phyloP scores from a whole-genome alignment of 2,888 invertebrate species.

The Machimus rusticus region DNA sequence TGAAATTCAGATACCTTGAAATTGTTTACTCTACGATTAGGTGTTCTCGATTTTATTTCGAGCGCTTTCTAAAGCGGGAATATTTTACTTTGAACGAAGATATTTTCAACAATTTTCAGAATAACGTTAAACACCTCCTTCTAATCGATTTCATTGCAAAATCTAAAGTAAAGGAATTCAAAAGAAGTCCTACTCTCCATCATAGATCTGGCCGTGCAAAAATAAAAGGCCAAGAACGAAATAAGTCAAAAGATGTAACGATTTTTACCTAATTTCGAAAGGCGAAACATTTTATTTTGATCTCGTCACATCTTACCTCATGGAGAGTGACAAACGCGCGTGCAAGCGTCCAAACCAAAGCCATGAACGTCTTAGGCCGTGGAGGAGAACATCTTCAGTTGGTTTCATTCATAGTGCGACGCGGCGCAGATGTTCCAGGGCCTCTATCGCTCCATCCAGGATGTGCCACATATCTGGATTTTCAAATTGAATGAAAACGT shows the following conservation, averaged over 20 bases:
- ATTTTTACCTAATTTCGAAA: slow-evolving; percentile 39
- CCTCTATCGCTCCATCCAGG: not conserved
- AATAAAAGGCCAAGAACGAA: not conserved
- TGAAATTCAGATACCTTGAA: too few relatives aligned
- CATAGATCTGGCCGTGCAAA: not conserved
- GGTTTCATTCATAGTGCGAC: slow-evolving; percentile 14
- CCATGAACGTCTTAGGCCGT: not conserved
- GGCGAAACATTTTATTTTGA: slow-evolving; percentile 13
- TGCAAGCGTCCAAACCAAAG: slow-evolving; percentile 7
- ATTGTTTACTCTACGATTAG: too few relatives aligned
- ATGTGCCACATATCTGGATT: slow-evolving; percentile 17
- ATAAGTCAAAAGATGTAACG: slow-evolving; percentile 5
- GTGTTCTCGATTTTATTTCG: too few relatives aligned
- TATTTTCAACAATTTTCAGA: not conserved
- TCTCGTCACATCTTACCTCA: slow-evolving; percentile 36
- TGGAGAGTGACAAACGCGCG: slow-evolving; percentile 27
- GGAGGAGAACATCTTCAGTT: slow-evolving; percentile 28
- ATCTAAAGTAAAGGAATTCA: not conserved
- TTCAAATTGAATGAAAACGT: slow-evolving; percentile 11
- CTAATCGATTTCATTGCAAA: too few relatives aligned
- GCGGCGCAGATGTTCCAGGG: slow-evolving; percentile 29
- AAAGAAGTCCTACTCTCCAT: not conserved
- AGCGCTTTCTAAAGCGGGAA: too few relatives aligned
- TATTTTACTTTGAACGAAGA: not conserved
- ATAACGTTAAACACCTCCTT: not conserved